Conservation (phyloP, 1,140 invertebrate species). For the Lucilia cuprina region DNA sequence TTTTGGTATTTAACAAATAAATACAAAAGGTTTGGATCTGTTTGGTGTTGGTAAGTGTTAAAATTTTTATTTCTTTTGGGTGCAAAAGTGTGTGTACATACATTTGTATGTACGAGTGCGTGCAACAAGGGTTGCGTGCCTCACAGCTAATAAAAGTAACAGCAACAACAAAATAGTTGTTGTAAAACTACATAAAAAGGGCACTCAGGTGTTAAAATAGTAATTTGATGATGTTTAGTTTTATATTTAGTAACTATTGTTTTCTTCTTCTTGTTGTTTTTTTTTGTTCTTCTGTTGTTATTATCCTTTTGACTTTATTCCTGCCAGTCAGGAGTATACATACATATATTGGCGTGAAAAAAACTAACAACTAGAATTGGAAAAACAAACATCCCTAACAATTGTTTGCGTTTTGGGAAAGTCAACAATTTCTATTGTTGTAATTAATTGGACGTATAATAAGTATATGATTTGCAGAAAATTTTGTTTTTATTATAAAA, state of each 20-base stretch:
- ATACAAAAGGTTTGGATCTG: neutral
- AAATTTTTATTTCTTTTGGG: neutral
- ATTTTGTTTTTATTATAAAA: neutral
- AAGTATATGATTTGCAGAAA: neutral
- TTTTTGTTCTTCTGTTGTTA: neutral
- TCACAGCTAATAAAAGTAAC: neutral
- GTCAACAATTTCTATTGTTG: slow-evolving; percentile 13
- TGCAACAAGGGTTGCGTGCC: slow-evolving; percentile 22
- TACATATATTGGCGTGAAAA: slow-evolving; percentile 16
- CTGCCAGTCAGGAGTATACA: no score
- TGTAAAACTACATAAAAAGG: neutral
- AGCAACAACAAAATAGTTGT: neutral
- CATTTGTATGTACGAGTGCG: neutral
- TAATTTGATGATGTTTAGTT: slow-evolving; percentile 33
- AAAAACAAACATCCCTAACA: slow-evolving; percentile 2
- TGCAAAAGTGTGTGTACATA: neutral
- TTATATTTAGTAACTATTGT: neutral
- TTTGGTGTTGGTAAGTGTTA: neutral
- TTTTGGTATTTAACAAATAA: neutral
- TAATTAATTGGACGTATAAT: slow-evolving; percentile 22
- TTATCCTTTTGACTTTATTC: neutral
- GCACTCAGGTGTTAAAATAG: slow-evolving; percentile 28
- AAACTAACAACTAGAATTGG: neutral
- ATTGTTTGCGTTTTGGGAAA: slow-evolving; percentile 15
- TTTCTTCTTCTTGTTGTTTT: neutral